Evolutionary conservation across 2,797 vertebrate species (phyloP).

Genomic region (Sebastes glaucus): DNA sequence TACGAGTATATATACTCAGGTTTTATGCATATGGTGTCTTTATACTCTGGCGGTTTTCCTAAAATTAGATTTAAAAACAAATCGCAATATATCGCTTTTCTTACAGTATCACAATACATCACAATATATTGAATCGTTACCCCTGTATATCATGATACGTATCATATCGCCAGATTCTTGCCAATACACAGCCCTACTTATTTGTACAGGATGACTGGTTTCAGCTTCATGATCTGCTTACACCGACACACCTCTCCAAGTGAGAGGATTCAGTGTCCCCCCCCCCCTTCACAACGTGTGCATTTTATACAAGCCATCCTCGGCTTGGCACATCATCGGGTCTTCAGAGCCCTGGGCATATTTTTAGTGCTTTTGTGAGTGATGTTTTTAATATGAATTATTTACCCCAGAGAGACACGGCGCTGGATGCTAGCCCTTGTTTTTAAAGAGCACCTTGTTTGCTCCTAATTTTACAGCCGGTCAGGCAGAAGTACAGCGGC

Average conservation of each 20-base stretch:
- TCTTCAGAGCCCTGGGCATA: constrained; percentile 69
- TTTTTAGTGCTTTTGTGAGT: constrained; percentile 75
- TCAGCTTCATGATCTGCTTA: constrained; percentile 55
- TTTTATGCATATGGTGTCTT: too few species aligned
- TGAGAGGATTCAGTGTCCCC: constrained; percentile 45
- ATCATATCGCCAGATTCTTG: too few species aligned
- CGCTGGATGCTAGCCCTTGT: constrained; percentile 69
- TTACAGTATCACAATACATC: too few species aligned
- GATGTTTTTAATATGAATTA: constrained; percentile 83
- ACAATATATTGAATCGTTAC: too few species aligned
- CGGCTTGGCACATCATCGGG: constrained; percentile 59
- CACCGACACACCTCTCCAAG: constrained; percentile 59
- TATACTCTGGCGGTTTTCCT: too few species aligned
- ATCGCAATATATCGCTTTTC: too few species aligned
- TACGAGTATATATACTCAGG: too few species aligned
- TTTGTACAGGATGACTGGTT: constrained; percentile 40
- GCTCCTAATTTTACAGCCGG: constrained; percentile 84
- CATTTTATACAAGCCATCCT: constrained; percentile 61
- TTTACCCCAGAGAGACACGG: constrained; percentile 76
- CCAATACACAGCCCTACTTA: constrained; percentile 7
- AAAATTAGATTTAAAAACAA: too few species aligned
- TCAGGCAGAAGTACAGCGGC: constrained; percentile 79
- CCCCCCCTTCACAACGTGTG: constrained; percentile 24
- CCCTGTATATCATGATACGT: too few species aligned
- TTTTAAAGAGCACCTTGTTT: constrained; percentile 81